Base-by-base conservation (phyloP, 2,888 invertebrate genomes). In the Harpalus rufipes region DNA sequence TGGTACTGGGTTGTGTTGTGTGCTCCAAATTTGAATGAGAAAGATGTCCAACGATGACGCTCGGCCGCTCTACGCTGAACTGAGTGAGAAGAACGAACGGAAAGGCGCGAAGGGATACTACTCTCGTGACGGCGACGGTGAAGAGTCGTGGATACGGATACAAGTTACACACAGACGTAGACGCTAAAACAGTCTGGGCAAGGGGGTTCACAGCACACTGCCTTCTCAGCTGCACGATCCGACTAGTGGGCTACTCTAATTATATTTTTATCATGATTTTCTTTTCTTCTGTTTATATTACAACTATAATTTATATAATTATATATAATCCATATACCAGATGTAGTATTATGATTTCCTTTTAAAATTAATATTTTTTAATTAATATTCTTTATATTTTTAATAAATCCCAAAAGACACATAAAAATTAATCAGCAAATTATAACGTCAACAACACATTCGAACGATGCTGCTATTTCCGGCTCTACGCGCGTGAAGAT, bases 281-380 rank as follows among this genome's bases (percentile, higher is more conserved):
- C 65, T 68, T 80, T 88, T 86, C 87, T 88, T 89, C 78, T 81
- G 81, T 85, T 85, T 88, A 88, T 88, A 88, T 86, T 89, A 89
- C 88, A 89, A 89, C 89, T 90, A 90, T 88, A 87, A 88, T 89
- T 88, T 89, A 89, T 89, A 89, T 88, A 87, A 88, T 88, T 89
- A 89, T 89, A 89, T 88, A 87, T 89, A 89, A 90, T 90, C 90
- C 90, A 90, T 90, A 89, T 90, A 90, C 90, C 90, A 86, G 86
- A 87, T 85, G 83, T 76, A 81, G 85, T 86, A 63, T 79, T 86
- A 25, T 80, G 86, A 61, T 86, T 86, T 61, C 80, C 85, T 82
- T 86, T 86, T 83, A 84, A 86, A 85, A 74, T 81, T 81, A 81
- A 85, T 86, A 82, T 86, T 82, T 72, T 58, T 87, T 85, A 78